Conservation (phyloP, 2,888 invertebrate species). For the Allophyes oxyacanthae region DNA sequence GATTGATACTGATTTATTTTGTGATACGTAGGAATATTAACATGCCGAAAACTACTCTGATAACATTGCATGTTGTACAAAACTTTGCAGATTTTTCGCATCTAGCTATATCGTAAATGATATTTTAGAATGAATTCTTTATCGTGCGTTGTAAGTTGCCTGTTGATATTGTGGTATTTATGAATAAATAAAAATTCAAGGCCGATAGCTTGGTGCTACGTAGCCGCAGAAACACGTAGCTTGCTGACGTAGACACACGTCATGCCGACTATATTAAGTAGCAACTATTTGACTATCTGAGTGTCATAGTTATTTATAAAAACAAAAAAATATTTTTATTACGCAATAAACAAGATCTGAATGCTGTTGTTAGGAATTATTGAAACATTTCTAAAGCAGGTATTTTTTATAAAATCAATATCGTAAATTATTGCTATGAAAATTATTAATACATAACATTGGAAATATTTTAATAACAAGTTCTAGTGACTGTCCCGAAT, state of each 20-base stretch:
- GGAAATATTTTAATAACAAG: not conserved
- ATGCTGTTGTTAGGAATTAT: conserved; percentile 5
- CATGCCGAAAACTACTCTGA: too few relatives aligned
- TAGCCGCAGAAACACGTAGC: conserved; percentile 38
- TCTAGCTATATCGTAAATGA: too few relatives aligned
- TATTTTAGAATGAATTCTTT: conserved; percentile 6
- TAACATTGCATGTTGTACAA: too few relatives aligned
- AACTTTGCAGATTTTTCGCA: too few relatives aligned
- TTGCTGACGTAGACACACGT: conserved; percentile 48
- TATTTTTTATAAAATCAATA: not conserved
- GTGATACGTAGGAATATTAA: too few relatives aligned
- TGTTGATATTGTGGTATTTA: conserved; percentile 11
- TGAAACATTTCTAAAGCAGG: not conserved
- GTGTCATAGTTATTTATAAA: conserved; percentile 28
- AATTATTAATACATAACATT: too few relatives aligned
- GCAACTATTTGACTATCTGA: conserved; percentile 21
- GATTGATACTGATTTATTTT: too few relatives aligned
- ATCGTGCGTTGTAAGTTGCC: conserved; percentile 1
- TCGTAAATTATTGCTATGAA: not conserved
- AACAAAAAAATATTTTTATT: conserved; percentile 1
- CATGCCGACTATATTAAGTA: conserved; percentile 44
- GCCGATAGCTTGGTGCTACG: conserved; percentile 41
- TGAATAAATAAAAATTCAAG: conserved; percentile 50
- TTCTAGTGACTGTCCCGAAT: not conserved
- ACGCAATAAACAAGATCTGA: not conserved